Evolutionary conservation across 2,113 vertebrate species (phyloP), one percentile per base, ranked within the genome.

Genomic region (Catharus minimus): DNA sequence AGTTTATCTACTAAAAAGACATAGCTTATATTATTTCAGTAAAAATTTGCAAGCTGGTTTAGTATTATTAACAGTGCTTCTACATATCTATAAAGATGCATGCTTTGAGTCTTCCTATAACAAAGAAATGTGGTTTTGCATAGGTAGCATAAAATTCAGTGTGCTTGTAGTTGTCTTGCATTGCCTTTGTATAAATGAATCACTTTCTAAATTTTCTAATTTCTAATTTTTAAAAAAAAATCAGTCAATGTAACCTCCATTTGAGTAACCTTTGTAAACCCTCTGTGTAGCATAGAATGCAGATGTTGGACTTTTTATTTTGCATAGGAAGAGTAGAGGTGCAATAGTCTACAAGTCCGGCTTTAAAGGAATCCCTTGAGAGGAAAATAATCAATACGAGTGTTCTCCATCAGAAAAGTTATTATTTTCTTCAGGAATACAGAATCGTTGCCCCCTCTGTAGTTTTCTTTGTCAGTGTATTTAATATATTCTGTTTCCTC

Each of bases 211-310:
- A 39, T 39, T 62, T 64, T 7, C 19, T 2, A 46, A 21, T 62
- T 64, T 7, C 19, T 2, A 46, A 21, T 13, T 22, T 49, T 44
- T 46, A 60, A 50, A 61, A 72, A 39, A 39, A 5, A 52, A 67
- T 28, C 19, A 15, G 28, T 47, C 20, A 36, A 21, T 41, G 27
- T 15, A 55, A 36, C 22, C 9, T 46, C 7, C 0, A 1, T 53
- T 66, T 53, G 11, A 32, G 39, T 67, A n/a, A 71, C 33, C 39
- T 46, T 62, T 0, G 0, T 72, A 80, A 71, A 11, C 4, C 4
- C 4, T 41, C 8, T 60, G 22, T 50, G 14, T 15, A 82, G 13
- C 5, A 32, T 17, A 61, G 30, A 77, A 38, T 7, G 3, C 4
- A 55, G 19, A 26, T 26, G 2, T 5, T 71, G 7, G 3, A 26